Conservation (phyloP, 2,113 vertebrate species). For the Drymodes brunneopygia region DNA sequence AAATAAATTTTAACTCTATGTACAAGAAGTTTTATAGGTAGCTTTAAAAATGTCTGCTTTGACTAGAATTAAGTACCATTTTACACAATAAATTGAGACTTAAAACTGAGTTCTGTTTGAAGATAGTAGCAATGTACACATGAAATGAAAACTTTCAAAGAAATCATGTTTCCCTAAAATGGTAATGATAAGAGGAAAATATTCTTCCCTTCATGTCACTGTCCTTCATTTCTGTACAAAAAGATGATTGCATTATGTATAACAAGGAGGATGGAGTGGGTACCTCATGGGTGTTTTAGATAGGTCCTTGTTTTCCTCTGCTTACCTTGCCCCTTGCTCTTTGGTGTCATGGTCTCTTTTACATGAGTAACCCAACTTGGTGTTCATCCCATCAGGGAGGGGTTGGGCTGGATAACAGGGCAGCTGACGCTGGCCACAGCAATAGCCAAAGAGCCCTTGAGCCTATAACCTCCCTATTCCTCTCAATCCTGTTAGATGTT, state of each 20-base stretch:
- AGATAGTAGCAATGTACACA: background rate
- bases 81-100: background rate
- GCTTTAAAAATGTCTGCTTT: background rate
- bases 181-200: background rate
- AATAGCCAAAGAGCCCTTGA: background rate
- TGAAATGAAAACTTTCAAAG: background rate
- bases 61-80: background rate
- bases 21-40: background rate
- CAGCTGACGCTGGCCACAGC: background rate
- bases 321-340: background rate
- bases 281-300: background rate
- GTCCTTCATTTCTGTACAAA: background rate
- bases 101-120: background rate
- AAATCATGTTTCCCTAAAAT: background rate
- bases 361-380: accelerated
- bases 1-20: background rate
- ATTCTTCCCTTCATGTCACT: background rate
- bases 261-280: background rate
- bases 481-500: background rate
- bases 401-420: background rate
- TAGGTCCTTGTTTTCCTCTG: background rate
- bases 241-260: background rate
- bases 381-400: background rate
- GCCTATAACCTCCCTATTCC: background rate
- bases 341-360: background rate